Conservation (phyloP, 2,888 invertebrate species). For the Eristalis arbustorum region DNA sequence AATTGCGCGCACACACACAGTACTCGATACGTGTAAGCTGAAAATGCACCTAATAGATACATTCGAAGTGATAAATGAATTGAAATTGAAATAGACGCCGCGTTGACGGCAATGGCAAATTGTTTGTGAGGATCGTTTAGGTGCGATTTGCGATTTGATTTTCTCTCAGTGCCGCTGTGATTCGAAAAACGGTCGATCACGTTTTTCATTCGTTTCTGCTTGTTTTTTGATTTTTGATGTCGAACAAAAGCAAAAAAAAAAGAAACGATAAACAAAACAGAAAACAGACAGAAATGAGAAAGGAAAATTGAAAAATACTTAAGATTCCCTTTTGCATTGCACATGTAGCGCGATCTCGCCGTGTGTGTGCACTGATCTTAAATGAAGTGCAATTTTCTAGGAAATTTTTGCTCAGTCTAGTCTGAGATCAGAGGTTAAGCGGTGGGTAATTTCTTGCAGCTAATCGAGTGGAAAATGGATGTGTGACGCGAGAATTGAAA, state of each 20-base stretch:
- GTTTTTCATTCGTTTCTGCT: conserved; percentile 59
- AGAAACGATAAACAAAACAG: conserved; percentile 17
- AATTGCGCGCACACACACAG: background rate
- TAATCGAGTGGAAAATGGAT: conserved; percentile 37
- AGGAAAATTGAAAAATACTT: conserved; percentile 48
- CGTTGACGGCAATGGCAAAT: conserved; percentile 71
- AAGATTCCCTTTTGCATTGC: conserved; percentile 28
- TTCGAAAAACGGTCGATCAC: conserved; percentile 72
- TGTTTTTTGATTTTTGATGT: background rate
- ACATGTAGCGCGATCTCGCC: conserved; percentile 38
- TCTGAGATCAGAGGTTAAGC: conserved; percentile 64
- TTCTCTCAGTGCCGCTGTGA: conserved; percentile 43
- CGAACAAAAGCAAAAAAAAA: conserved; percentile 4
- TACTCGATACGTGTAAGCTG: conserved; percentile 1
- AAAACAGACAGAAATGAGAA: background rate
- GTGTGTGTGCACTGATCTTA: conserved; percentile 21
- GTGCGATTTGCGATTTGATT: conserved; percentile 57
- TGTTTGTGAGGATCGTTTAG: conserved; percentile 70
- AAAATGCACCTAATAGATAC: conserved; percentile 66
- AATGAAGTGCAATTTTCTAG: conserved; percentile 43
- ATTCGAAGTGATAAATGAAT: conserved; percentile 70
- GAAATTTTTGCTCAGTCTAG: conserved; percentile 34
- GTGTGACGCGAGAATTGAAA: background rate
- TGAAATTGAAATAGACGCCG: conserved; percentile 71
- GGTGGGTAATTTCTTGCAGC: conserved; percentile 45